A percentile compares a stretch with the other conserved stretches of the same genome.
Evolutionary conservation across 2,888 invertebrate genomes (phyloP).

Genomic region (Tethea ocularis): DNA sequence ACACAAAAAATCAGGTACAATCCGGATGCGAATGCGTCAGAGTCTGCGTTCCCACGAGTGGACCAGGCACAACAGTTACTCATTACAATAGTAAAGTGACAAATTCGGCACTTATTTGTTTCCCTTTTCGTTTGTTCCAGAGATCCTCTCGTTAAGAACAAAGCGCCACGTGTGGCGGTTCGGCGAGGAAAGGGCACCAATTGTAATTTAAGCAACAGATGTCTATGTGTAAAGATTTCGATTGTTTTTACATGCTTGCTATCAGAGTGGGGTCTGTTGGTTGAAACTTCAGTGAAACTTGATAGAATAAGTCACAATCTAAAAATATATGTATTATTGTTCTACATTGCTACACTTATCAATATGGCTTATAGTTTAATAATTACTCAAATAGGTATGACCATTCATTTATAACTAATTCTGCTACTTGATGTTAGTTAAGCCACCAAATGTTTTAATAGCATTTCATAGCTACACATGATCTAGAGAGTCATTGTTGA

Average conservation of each 20-base stretch:
- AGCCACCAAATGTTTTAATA: neutral
- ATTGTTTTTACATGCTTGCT: slow-evolving; percentile 36
- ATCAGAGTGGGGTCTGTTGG: slow-evolving; percentile 21
- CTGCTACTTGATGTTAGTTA: neutral
- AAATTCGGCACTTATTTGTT: slow-evolving; percentile 64
- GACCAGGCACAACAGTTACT: slow-evolving; percentile 42
- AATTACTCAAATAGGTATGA: neutral
- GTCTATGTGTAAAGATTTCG: slow-evolving; percentile 36
- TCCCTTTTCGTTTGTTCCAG: slow-evolving; percentile 51
- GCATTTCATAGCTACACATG: neutral
- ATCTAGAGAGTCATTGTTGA: slow-evolving; percentile 17
- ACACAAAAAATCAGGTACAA: slow-evolving; percentile 70
- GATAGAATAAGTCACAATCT: neutral
- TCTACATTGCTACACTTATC: neutral
- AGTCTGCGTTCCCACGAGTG: slow-evolving; percentile 70
- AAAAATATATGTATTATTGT: neutral
- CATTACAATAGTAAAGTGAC: slow-evolving; percentile 65
- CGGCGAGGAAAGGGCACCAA: slow-evolving; percentile 29
- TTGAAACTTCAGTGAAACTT: slow-evolving; percentile 8
- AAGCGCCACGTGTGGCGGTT: slow-evolving; percentile 66
- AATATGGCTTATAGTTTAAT: neutral
- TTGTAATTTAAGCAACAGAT: slow-evolving; percentile 60
- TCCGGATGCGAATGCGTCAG: slow-evolving; percentile 74
- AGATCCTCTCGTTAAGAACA: slow-evolving; percentile 50
- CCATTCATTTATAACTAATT: no score